Conservation (phyloP, 2,888 invertebrate genomes). For the Crossocerus cetratus region DNA sequence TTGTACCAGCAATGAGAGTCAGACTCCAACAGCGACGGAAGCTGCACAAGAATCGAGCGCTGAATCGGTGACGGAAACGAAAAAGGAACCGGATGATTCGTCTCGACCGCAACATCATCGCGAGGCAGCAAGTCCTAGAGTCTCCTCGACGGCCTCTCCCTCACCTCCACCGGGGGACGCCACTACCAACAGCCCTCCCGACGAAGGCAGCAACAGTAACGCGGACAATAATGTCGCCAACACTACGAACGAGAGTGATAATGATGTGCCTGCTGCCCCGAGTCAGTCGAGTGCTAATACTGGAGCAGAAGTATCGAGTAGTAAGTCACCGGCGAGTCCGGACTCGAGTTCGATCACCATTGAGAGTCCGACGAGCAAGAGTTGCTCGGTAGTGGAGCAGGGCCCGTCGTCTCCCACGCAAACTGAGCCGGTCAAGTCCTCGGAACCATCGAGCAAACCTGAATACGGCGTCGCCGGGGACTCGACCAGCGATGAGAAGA, state of each 20-base stretch:
- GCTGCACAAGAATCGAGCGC: slow-evolving; percentile 14
- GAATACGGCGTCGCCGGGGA: not conserved
- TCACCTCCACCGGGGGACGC: slow-evolving; percentile 62
- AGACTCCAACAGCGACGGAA: slow-evolving; percentile 11
- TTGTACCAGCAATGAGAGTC: slow-evolving; percentile 13
- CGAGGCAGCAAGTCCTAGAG: slow-evolving; percentile 66
- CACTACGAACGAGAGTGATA: slow-evolving; percentile 25
- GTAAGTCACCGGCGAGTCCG: slow-evolving; percentile 68
- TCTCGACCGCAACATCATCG: slow-evolving; percentile 36
- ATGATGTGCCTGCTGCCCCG: slow-evolving; percentile 26
- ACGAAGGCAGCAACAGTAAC: not conserved
- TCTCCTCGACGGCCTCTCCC: slow-evolving; percentile 69
- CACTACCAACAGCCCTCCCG: slow-evolving; percentile 12
- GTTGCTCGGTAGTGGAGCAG: slow-evolving; percentile 36
- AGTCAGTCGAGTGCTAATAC: slow-evolving; percentile 28
- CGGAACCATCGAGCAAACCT: slow-evolving; percentile 27
- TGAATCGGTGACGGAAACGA: slow-evolving; percentile 28
- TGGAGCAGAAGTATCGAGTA: slow-evolving; percentile 56
- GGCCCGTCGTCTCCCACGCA: slow-evolving; percentile 17
- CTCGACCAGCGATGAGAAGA: slow-evolving; percentile 20
- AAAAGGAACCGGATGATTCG: slow-evolving; percentile 32
- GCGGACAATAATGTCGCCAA: slow-evolving; percentile 15
- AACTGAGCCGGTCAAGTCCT: slow-evolving; percentile 20
- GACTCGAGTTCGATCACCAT: slow-evolving; percentile 67
- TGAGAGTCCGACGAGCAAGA: slow-evolving; percentile 46